Percentiles rank a stretch among this genome's conserved stretches.
Evolutionary conservation across 2,113 vertebrate species (phyloP).

Genomic region (Melanerpes aurifrons): DNA sequence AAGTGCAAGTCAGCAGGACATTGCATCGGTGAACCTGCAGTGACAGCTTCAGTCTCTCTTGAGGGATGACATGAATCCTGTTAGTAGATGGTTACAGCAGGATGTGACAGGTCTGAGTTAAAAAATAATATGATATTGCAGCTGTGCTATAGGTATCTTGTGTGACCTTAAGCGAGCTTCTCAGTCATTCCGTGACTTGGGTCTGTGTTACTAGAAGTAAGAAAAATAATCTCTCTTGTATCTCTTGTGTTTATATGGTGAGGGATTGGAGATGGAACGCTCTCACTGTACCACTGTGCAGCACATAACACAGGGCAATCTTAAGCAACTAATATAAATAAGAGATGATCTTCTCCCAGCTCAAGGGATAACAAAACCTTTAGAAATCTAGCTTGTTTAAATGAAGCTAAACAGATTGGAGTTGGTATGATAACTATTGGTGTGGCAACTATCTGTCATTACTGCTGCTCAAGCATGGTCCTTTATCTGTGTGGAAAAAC

Average conservation of each 20-base stretch:
- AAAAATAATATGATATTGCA: background rate
- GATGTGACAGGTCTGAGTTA: background rate
- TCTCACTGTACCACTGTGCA: background rate
- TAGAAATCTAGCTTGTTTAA: conserved; percentile 65
- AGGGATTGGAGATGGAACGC: conserved; percentile 3
- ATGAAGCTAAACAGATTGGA: conserved; percentile 58
- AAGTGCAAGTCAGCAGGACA: background rate
- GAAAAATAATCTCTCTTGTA: conserved; percentile 35
- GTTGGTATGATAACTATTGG: conserved; percentile 61
- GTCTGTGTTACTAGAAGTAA: background rate
- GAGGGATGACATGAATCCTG: background rate
- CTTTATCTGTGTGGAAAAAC: conserved; percentile 1
- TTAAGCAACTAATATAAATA: conserved; percentile 66
- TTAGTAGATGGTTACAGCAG: background rate
- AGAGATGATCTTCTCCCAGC: conserved; percentile 41
- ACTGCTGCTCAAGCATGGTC: background rate
- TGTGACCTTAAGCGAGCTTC: conserved; percentile 3
- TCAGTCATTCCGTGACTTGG: background rate
- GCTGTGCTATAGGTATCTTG: background rate
- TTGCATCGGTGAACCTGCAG: background rate
- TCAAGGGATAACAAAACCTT: conserved; percentile 58
- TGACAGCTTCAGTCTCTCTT: background rate
- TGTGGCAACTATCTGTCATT: conserved; percentile 61
- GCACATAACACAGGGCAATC: conserved; percentile 39
- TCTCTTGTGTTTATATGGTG: conserved; percentile 46